phyloP scores from a whole-genome alignment of 2,888 invertebrate genomes.

The Amblyjoppa proteus region DNA sequence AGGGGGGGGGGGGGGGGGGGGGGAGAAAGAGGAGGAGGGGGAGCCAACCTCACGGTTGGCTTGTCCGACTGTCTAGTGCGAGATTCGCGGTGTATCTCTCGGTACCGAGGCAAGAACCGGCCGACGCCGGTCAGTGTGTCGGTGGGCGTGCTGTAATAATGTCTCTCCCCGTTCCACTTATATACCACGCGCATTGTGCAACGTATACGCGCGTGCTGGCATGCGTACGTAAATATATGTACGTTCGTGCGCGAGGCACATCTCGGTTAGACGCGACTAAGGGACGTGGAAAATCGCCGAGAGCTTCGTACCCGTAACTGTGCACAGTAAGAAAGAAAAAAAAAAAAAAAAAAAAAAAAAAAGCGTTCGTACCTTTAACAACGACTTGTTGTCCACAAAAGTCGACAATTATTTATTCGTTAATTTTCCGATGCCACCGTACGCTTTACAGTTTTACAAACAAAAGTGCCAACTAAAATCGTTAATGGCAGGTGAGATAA shows the following conservation, averaged over 20 bases:
- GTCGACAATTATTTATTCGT: too few species aligned
- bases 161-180: conserved; percentile 32
- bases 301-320: not conserved
- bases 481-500: too few species aligned
- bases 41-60: conserved; percentile 26
- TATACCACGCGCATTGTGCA: conserved; percentile 52
- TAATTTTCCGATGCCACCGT: too few species aligned
- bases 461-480: too few species aligned
- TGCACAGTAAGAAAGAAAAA: too few species aligned
- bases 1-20: not conserved
- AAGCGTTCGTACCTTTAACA: too few species aligned
- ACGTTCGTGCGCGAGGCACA: conserved; percentile 35
- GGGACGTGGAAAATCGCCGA: not conserved
- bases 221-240: conserved; percentile 47
- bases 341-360: too few species aligned
- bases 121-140: conserved; percentile 61
- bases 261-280: conserved; percentile 11
- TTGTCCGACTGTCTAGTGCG: conserved; percentile 53
- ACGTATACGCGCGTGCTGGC: conserved; percentile 56
- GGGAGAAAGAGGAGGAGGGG: conserved; percentile 7
- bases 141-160: conserved; percentile 67
- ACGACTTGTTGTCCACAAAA: too few species aligned
- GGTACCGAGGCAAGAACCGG: conserved; percentile 39
- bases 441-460: too few species aligned
- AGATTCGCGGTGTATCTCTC: conserved; percentile 29